Evolutionary conservation across 2,888 invertebrate genomes (phyloP), one percentile per base, ranked within the genome.

Genomic region (Tachina lurida): DNA sequence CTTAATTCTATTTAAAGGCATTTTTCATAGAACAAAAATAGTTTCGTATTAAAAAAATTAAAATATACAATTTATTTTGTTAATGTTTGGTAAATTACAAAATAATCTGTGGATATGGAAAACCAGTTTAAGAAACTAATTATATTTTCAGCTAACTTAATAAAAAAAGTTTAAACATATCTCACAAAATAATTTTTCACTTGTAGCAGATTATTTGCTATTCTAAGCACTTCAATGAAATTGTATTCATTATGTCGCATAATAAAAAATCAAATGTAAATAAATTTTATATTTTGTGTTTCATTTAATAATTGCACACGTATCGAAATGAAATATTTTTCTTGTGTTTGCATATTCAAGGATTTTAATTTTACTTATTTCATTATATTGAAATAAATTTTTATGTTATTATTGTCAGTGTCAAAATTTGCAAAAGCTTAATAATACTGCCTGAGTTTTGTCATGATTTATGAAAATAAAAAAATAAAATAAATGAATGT

Each of bases 401-500:
- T 19, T 79, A 79, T 86, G 75, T 80, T 76, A 76, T 83, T 86
- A 76, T 83, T 86, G 86, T 80, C 83, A 80, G 76, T 83, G 83
- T 86, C 73, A 63, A 62, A 80, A 75, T 76, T 80, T 58, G 67
- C 76, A 73, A 56, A 47, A 60, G 54, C 13, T 39, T 62, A 43
- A 62, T 45, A 49, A 47, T 62, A 63, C 17, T 58, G 60, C 74
- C 47, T 67, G 68, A 67, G 52, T 73, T 70, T 68, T 54, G 52
- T 60, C 31, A 49, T 84, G 17, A 62, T 71, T 81, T 62, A 74
- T 68, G 47, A 15, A 47, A 58, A 41, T 49, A 56, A 63, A 45
- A 39, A 12, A 19, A 81, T 86, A 88, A 74, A 89, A 90, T 31
- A 90, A 22, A 12, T n/a, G 12, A 12, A 43, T 22, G 10, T 41